Base-by-base conservation (phyloP, 2,888 invertebrate species). In the Scelioninae gen. 1 region DNA sequence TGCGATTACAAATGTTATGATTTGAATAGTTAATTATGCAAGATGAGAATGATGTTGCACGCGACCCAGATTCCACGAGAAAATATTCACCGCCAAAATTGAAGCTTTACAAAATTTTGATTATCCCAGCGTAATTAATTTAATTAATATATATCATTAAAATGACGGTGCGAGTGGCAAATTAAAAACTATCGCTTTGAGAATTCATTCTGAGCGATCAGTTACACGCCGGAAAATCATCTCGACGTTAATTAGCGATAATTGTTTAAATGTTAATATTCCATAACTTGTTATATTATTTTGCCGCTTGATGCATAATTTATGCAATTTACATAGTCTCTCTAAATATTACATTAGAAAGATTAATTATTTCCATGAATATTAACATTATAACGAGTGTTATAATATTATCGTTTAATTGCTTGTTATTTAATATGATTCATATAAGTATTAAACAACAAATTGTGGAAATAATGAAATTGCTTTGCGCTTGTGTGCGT, bases 121-220 rank as follows among this genome's bases (percentile, higher is more conserved):
- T 47, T 15, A 16, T 16, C 15, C 16, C 47, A 15, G 13, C 47
- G 47, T 31, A 53, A 31, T 53, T 53, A 53, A 53, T 53, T 31
- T 53, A 31, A 53, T 53, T 53, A 31, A 53, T 8, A 53, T 11
- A 31, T 53, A 31, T 53, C 31, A 31, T 53, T 53, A 53, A 53
- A 31, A 47, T 15, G 15, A 47, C 47, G 47, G 15, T 15, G 47
- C 16, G 47, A 15, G 47, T 15, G 15, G 7, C 16, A 13, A 47
- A 47, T 47, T 16, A 13, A 47, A 47, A 47, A 15, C 5, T 23
- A 47, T 9, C 15, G 15, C 47, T 47, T 6, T 15, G 47, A 47
- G 15, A 13, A 15, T 43, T 47, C 16, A 47, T 47, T 47, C 9
- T 9, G 47, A 9, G 16, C 15, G 15, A 47, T 47, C 47, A 6